Evolutionary conservation across 2,888 invertebrate species (phyloP), one percentile per base, ranked within the genome.

Genomic region (Plagodis dolabraria): DNA sequence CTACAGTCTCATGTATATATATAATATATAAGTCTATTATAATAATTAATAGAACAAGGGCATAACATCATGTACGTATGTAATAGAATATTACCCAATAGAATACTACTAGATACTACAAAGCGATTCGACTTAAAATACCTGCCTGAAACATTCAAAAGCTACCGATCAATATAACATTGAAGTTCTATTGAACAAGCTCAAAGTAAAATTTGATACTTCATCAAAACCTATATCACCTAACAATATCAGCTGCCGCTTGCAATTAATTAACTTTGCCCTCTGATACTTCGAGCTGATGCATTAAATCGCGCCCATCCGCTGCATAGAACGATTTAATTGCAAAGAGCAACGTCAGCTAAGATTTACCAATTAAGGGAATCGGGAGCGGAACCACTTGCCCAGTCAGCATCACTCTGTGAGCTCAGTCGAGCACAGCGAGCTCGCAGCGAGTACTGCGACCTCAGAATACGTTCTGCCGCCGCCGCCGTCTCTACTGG

Each of bases 321-420:
- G 75, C 74, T 83, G 85, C 85, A 83, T 83, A 78, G 76, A 82
- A 70, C 71, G 77, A 74, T 76, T 82, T 86, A 88, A 91, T 90
- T 89, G 86, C 86, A 86, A 89, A 88, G 84, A 83, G 91, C 90
- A 55, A 72, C 76, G 85, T 89, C 89, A 89, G 90, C 90, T 88
- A 91, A 92, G 90, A 91, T 85, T 89, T 86, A 85, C 85, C 90
- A 91, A 91, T 92, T 92, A 92, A 84, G 84, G 68, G 83, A 86
- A 85, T 86, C 88, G 82, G 82, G 68, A 81, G 83, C 86, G 87
- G 85, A 87, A 88, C 87, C 83, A 70, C 74, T 79, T 70, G 87
- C 84, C 73, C 77, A 81, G 77, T 89, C 87, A 87, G 88, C 89
- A 66, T 58, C 22, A 53, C 65, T 72, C 65, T 65, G 65, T 60